Conservation (phyloP, 2,888 invertebrate genomes). For the Microplitis deprimator region DNA sequence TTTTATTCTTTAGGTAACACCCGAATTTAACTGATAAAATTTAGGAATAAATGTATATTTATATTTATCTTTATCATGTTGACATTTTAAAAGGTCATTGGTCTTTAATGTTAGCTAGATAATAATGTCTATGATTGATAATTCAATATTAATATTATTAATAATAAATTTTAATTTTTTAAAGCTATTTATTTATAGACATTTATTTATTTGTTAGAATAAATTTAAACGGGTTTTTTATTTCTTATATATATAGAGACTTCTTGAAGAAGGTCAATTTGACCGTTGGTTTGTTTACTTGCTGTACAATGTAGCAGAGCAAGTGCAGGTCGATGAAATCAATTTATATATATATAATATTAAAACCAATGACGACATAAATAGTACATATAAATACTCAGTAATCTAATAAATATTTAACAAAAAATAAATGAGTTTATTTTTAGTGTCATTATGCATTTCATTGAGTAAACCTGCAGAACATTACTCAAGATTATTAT, state of each 20-base stretch:
- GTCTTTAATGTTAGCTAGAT: neutral
- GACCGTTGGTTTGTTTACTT: conserved; percentile 9
- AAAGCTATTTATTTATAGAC: no score
- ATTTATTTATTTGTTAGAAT: neutral
- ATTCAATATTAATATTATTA: neutral
- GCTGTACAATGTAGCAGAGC: neutral
- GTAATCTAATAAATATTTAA: neutral
- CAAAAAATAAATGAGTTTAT: neutral
- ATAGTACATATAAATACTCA: neutral
- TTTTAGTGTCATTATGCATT: neutral
- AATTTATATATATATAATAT: conserved; percentile 5
- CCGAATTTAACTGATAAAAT: neutral
- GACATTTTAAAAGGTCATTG: neutral
- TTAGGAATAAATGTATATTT: no score
- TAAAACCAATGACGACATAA: neutral
- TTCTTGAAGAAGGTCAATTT: conserved; percentile 1
- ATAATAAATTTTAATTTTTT: no score
- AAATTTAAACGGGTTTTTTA: neutral
- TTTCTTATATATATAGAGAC: neutral
- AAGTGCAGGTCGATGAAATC: conserved; percentile 4
- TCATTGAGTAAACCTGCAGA: neutral
- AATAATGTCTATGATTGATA: neutral
- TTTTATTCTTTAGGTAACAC: neutral
- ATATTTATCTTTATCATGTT: neutral
- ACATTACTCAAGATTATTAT: no score